Evolutionary conservation across 2,888 invertebrate genomes (phyloP).

Genomic region (Habroteleia sp.): DNA sequence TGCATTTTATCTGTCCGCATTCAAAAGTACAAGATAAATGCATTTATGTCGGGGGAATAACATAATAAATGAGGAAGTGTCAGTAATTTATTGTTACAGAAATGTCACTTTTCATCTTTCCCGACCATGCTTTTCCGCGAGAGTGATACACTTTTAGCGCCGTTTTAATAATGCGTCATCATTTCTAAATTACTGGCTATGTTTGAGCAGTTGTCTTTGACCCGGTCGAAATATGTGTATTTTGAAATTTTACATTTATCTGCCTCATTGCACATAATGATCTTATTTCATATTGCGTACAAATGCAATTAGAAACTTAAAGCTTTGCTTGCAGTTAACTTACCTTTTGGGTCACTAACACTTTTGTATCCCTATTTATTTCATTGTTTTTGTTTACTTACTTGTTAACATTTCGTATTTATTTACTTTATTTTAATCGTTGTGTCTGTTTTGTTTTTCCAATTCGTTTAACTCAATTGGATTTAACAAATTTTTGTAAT

Average conservation of each 20-base stretch:
- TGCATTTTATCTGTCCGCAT: background rate
- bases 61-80: conserved; percentile 12
- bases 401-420: background rate
- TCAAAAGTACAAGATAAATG: conserved; percentile 9
- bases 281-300: conserved; percentile 17
- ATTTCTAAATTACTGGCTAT: conserved; percentile 5
- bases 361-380: conserved; percentile 10
- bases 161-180: background rate
- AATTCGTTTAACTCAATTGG: no score
- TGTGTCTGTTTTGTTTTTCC: background rate
- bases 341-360: conserved; percentile 33
- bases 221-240: background rate
- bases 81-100: conserved; percentile 8
- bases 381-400: conserved; percentile 22
- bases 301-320: conserved; percentile 6
- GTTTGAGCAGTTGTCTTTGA: conserved; percentile 14
- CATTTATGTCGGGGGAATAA: background rate
- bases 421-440: background rate
- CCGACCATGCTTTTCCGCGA: background rate
- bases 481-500: no score
- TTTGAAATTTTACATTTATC: conserved; percentile 19
- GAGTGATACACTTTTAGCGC: background rate
- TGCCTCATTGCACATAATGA: conserved; percentile 19
- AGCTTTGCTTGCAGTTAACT: conserved; percentile 20
- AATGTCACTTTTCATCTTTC: conserved; percentile 7